Base-by-base conservation (phyloP, 2,888 invertebrate species). In the Mycogona germanica region DNA sequence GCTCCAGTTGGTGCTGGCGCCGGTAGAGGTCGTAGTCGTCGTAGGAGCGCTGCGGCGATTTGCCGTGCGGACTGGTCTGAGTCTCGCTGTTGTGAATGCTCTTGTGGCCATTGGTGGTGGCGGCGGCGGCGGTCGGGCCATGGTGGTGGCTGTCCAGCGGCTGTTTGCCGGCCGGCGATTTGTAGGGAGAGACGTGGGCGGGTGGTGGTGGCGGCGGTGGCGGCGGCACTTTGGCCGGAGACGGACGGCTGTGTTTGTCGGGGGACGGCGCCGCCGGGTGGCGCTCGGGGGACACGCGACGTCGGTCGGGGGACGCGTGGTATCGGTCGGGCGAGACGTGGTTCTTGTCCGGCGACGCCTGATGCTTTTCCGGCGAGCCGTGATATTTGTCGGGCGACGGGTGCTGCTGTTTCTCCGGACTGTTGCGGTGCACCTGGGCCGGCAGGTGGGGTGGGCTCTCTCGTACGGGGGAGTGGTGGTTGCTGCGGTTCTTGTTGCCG, bases 11-110 rank as follows among this genome's bases (percentile, higher is more conserved):
- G 25, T 45, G 21, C 37, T 52, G 44, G 6, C 37, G 29, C n/a
- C 44, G 26, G 14, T 23, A 29, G 17, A 52, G 25, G 9, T 52
- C 52, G 26, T 45, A 37, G 26, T 52, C 52, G 37, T 52, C 52
- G 30, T 45, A 52, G 21, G 30, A 41, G 21, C 52, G 21, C 2
- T 28, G 51, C 19, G 32, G 45, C 17, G 28, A 19, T 4, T 47
- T 9, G 21, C 12, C 30, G 3, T 32, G 35, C n/a, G 9, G 19
- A 32, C n/a, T 38, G n/a, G 5, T 38, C 19, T 38, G 38, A 19
- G 38, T 19, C 19, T 2, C 25, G 26, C n/a, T 4, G 19, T 19
- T 19, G 12, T 23, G 35, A n/a, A n/a, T 25, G 37, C 19, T 23
- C 25, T 35, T 26, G 19, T 47, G 23, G 7, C 42, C 42, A 26